These are phyloP conservation scores for Cataglyphis altisquamis DNA, from an alignment of 2,888 invertebrate species.

Conservation along the genomic window DNA sequence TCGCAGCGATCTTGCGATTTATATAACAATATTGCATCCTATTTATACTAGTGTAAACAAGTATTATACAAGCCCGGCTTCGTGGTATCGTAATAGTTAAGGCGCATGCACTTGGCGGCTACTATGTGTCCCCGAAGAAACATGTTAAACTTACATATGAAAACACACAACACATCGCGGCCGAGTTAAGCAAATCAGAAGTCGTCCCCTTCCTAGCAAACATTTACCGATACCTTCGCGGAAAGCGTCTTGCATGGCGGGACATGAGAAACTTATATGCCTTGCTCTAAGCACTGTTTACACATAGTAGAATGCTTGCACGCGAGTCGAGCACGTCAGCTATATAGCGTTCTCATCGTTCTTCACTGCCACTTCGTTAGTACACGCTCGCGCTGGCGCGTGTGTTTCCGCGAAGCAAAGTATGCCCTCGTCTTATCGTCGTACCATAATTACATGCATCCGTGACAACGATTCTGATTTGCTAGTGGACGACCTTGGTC, in stretches of 20 bases:
- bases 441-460: slow-evolving; percentile 63
- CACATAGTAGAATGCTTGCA: slow-evolving; percentile 68
- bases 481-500: slow-evolving; percentile 53
- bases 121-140: slow-evolving; percentile 40
- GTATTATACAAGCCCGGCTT: not conserved
- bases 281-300: slow-evolving; percentile 71
- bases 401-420: slow-evolving; percentile 70
- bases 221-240: slow-evolving; percentile 79
- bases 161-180: slow-evolving; percentile 23
- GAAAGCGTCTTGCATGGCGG: slow-evolving; percentile 78
- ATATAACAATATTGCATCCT: slow-evolving; percentile 27
- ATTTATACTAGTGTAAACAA: slow-evolving; percentile 25
- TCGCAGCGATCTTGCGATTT: slow-evolving; percentile 11
- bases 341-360: slow-evolving; percentile 65
- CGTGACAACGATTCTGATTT: slow-evolving; percentile 59
- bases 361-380: slow-evolving; percentile 74
- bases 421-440: slow-evolving; percentile 62
- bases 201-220: slow-evolving; percentile 65
- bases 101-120: slow-evolving; percentile 34
- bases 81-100: slow-evolving; percentile 5
- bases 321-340: slow-evolving; percentile 60
- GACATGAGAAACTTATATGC: slow-evolving; percentile 70
- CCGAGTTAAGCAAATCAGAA: slow-evolving; percentile 61
- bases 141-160: slow-evolving; percentile 31
- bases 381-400: slow-evolving; percentile 29